Percentiles rank a stretch among this genome's conserved stretches.
phyloP scores from a whole-genome alignment of 1,140 invertebrate species.

The Oscheius sp. region DNA sequence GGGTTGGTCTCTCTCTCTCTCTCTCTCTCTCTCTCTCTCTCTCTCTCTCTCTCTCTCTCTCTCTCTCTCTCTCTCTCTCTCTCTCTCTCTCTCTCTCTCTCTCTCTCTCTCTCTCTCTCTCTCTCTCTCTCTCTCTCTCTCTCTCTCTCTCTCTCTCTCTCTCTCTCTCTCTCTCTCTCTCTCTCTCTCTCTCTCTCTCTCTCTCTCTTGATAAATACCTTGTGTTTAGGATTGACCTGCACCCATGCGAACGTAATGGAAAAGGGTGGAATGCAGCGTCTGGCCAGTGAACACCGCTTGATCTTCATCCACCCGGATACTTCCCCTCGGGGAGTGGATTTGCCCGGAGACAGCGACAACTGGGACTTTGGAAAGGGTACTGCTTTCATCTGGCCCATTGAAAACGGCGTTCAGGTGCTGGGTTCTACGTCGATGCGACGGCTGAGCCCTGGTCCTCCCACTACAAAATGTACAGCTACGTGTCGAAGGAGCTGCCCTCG shows the following conservation, averaged over 20 bases:
- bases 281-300: slow-evolving; percentile 77
- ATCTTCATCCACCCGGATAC: slow-evolving; percentile 90
- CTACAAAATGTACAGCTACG: slow-evolving; percentile 93
- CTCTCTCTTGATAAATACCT: slow-evolving; percentile 1
- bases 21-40: no score
- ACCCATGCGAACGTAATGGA: slow-evolving; percentile 93
- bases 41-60: no score
- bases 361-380: slow-evolving; percentile 82
- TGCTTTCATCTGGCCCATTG: background rate
- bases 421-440: slow-evolving; percentile 88
- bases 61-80: no score
- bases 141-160: background rate
- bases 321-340: slow-evolving; percentile 73
- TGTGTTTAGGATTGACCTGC: slow-evolving; percentile 75
- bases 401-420: slow-evolving; percentile 24
- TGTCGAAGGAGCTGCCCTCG: slow-evolving; percentile 81
- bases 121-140: background rate
- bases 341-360: slow-evolving; percentile 79
- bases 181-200: slow-evolving; percentile 9
- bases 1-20: slow-evolving; percentile 62
- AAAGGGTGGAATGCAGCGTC: slow-evolving; percentile 86
- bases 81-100: no score
- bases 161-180: background rate
- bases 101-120: background rate
- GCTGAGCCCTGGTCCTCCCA: slow-evolving; percentile 85